phyloP scores from a whole-genome alignment of 2,888 invertebrate species.

The Xanthorhoe spadicearia region DNA sequence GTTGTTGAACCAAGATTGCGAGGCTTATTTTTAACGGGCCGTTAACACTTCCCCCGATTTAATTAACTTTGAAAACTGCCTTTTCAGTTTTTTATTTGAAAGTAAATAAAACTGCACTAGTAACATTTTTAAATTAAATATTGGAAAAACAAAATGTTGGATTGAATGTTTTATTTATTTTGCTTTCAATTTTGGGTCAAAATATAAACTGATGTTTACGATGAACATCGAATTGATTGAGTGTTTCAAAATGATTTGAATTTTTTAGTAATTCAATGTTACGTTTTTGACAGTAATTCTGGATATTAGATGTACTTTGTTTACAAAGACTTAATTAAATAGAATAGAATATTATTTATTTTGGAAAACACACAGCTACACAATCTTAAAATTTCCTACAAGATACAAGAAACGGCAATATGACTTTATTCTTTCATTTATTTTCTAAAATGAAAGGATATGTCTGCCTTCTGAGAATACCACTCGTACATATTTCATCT shows the following conservation, averaged over 20 bases:
- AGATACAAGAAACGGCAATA: too few species aligned
- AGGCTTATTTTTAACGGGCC: slow-evolving; percentile 47
- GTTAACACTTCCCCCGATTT: slow-evolving; percentile 44
- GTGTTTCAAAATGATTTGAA: not conserved
- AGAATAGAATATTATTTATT: too few species aligned
- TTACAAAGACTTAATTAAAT: too few species aligned
- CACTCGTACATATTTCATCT: too few species aligned
- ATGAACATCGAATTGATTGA: not conserved
- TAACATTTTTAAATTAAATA: not conserved
- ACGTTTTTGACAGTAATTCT: not conserved
- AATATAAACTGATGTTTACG: not conserved
- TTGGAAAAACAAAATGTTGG: not conserved
- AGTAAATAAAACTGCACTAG: not conserved
- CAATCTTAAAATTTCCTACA: too few species aligned
- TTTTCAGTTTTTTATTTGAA: slow-evolving; percentile 22
- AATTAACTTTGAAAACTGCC: slow-evolving; percentile 53
- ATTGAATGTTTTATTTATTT: not conserved
- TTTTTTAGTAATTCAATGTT: not conserved
- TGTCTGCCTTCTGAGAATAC: too few species aligned
- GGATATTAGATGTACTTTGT: too few species aligned
- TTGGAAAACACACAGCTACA: too few species aligned
- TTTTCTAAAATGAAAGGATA: too few species aligned
- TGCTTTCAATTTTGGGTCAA: not conserved
- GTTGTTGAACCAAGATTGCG: slow-evolving; percentile 51
- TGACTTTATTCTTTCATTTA: too few species aligned